These are phyloP conservation scores for Charaxes varanes DNA, from an alignment of 1,140 invertebrate species.

Conservation along the genomic window DNA sequence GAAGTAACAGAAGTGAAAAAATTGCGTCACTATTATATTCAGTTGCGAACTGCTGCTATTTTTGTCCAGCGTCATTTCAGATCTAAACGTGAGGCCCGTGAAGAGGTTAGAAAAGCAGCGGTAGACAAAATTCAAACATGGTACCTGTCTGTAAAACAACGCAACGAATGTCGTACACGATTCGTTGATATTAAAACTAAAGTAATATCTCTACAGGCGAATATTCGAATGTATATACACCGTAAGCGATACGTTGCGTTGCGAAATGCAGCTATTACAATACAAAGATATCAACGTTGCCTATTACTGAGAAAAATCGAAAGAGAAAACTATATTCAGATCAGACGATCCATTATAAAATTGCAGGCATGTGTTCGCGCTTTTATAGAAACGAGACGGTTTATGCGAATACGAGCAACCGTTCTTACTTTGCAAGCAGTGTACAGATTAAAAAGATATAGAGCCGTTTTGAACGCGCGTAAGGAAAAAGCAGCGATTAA, in stretches of 20 bases:
- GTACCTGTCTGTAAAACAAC: constrained; percentile 53
- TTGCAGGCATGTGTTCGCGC: constrained; percentile 50
- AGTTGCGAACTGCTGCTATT: constrained; percentile 31
- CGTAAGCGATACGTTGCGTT: constrained; percentile 37
- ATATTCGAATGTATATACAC: constrained; percentile 29
- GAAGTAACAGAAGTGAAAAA: constrained; percentile 31
- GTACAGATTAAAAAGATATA: constrained; percentile 43
- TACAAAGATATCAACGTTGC: constrained; percentile 52
- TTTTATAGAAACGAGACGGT: constrained; percentile 43
- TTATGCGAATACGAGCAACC: constrained; percentile 31
- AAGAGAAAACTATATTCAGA: constrained; percentile 38
- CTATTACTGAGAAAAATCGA: constrained; percentile 29
- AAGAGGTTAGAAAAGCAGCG: constrained; percentile 24
- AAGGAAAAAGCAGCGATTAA: constrained; percentile 70
- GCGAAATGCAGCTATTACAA: constrained; percentile 31
- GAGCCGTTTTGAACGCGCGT: constrained; percentile 28
- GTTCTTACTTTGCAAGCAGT: constrained; percentile 45
- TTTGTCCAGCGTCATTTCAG: constrained; percentile 51
- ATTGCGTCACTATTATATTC: constrained; percentile 41
- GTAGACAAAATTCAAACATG: constrained; percentile 62
- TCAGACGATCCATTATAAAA: constrained; percentile 36
- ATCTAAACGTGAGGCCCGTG: constrained; percentile 39
- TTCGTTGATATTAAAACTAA: constrained; percentile 42
- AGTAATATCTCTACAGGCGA: constrained; percentile 32
- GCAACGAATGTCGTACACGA: constrained; percentile 36